These are phyloP conservation scores for Spinus pinus DNA, from an alignment of 2,797 vertebrate genomes.

Conservation along the genomic window DNA sequence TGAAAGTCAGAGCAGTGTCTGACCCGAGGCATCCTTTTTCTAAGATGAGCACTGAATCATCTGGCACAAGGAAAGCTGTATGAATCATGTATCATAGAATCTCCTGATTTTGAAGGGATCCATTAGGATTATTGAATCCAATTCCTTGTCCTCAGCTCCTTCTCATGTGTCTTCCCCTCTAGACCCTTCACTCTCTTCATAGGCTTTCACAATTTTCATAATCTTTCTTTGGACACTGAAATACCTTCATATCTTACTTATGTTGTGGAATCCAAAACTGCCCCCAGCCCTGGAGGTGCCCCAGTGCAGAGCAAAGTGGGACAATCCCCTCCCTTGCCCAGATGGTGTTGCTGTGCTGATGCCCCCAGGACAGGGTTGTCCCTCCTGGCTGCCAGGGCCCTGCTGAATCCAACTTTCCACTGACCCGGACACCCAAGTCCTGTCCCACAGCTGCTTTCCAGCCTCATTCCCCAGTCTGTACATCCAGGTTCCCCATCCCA, in stretches of 20 bases:
- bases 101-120: background rate
- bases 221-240: background rate
- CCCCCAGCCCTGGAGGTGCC: accelerated
- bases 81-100: background rate
- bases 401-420: accelerated
- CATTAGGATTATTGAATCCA: background rate
- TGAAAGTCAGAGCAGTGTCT: background rate
- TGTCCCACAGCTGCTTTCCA: accelerated
- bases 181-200: background rate
- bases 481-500: background rate
- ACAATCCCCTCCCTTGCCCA: accelerated
- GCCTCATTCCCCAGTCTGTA: background rate
- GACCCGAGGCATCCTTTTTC: background rate
- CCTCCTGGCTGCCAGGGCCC: background rate
- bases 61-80: background rate
- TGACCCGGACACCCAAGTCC: accelerated
- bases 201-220: background rate
- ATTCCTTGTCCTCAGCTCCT: background rate
- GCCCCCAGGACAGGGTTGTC: accelerated
- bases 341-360: background rate
- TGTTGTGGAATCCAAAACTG: background rate
- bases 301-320: accelerated
- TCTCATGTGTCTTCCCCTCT: background rate
- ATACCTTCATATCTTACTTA: background rate
- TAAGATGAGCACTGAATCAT: background rate